Evolutionary conservation across 2,113 vertebrate species (phyloP).

Genomic region (Heterochromis multidens): DNA sequence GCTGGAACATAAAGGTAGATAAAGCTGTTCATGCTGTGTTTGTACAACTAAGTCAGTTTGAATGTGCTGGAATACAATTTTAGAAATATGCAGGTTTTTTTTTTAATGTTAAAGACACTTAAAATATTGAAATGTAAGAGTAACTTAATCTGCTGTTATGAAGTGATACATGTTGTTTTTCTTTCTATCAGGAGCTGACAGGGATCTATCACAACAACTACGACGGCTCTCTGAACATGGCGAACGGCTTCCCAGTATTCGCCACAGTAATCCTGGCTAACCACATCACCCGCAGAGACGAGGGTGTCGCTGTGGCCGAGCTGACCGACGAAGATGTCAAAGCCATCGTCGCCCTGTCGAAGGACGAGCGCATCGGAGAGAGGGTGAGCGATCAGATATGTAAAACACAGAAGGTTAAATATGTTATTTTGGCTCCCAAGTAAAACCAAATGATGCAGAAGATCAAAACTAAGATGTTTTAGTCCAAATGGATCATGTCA

Average conservation of each 20-base stretch:
- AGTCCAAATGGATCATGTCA: background rate
- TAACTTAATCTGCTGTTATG: background rate
- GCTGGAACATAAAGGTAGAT: background rate
- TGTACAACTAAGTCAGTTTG: background rate
- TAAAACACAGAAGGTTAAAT: no score
- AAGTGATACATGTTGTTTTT: background rate
- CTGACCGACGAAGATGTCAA: conserved; percentile 95
- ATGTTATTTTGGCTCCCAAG: background rate
- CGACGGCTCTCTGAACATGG: conserved; percentile 92
- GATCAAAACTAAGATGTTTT: background rate
- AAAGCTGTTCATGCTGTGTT: no score
- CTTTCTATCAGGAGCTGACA: conserved; percentile 84
- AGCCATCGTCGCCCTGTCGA: conserved; percentile 87
- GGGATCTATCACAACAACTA: conserved; percentile 99
- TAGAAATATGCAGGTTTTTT: background rate
- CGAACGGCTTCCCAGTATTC: conserved; percentile 94
- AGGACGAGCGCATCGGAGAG: conserved; percentile 92
- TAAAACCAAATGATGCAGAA: background rate
- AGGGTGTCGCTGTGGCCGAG: conserved; percentile 87
- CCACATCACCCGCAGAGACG: conserved; percentile 87
- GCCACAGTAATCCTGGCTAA: conserved; percentile 97
- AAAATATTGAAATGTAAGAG: no score
- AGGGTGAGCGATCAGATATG: conserved; percentile 74
- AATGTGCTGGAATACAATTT: background rate
- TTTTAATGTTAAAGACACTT: no score